These are phyloP conservation scores for Propithecus deckenii DNA, from an alignment of 2,797 vertebrate species.

Conservation along the genomic window DNA sequence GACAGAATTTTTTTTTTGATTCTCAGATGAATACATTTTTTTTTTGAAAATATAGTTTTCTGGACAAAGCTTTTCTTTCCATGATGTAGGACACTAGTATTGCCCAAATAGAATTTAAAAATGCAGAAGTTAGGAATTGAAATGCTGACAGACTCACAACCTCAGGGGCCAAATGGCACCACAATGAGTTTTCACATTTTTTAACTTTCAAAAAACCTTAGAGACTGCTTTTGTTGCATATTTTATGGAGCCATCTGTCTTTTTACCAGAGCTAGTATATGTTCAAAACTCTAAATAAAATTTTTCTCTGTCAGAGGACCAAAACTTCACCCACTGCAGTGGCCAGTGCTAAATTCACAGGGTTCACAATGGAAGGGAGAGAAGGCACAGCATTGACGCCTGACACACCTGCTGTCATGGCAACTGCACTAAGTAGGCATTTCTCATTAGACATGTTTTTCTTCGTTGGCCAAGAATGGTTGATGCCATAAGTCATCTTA, in stretches of 20 bases:
- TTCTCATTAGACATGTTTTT: background rate
- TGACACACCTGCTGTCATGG: background rate
- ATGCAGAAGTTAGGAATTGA: background rate
- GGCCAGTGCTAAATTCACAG: background rate
- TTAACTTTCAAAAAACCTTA: conserved; percentile 55
- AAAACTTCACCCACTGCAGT: background rate
- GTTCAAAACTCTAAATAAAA: conserved; percentile 38
- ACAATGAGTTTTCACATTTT: conserved; percentile 13
- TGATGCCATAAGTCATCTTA: background rate
- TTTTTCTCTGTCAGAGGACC: background rate
- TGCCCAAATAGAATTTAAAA: conserved; percentile 19
- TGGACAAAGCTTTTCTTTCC: background rate
- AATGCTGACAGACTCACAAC: conserved; percentile 42
- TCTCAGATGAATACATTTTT: background rate
- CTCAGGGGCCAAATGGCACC: conserved; percentile 8
- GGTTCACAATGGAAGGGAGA: background rate
- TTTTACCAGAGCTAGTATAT: conserved; percentile 44
- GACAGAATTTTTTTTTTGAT: background rate
- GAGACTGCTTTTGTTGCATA: conserved; percentile 51
- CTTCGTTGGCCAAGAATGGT: background rate
- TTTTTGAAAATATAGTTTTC: background rate
- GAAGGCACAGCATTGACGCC: background rate
- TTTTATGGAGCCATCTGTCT: conserved; percentile 61
- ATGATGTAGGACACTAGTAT: background rate
- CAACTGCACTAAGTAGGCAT: background rate